Evolutionary conservation across 2,113 vertebrate species (phyloP), one percentile per base, ranked within the genome.

Genomic region (Eupsittula cactorum): DNA sequence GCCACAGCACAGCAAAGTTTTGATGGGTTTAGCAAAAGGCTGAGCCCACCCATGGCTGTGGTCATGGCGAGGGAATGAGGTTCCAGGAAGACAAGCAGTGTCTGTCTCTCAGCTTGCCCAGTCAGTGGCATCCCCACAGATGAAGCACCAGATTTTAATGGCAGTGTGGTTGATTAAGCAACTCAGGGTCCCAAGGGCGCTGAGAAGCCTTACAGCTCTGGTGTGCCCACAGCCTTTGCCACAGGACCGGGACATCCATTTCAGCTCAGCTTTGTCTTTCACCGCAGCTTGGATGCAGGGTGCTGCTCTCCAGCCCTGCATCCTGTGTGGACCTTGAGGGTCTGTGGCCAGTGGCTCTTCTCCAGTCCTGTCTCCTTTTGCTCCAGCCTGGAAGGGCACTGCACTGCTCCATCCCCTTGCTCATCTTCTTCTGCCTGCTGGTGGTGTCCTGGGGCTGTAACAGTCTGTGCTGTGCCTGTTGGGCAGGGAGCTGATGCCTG

Each of bases 221-320:
- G 19, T 6, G 46, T 91, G 17, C 17, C 11, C 7, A 1, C 7
- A 23, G 13, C 5, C 19, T 6, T 37, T 53, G 75, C 70, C n/a
- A 1, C 7, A 31, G 63, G 64, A n/a, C 64, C 55, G 0, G 0
- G 44, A 28, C 50, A 29, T 25, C 1, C 13, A 1, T 24, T 27
- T 21, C 4, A 47, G 29, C 37, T 63, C 47, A 78, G 21, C 21
- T 21, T 59, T 59, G 57, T 35, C 57, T n/a, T n/a, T 59, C 21
- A 24, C 21, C 2, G 4, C 57, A 59, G 57, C 9, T 59, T 59
- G 57, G 57, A 10, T 35, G 13, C 21, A 35, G 33, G 35, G 12
- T 41, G 68, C 78, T 67, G 78, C 28, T n/a, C 60, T 21, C 37
- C n/a, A 63, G 52, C 28, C 18, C 33, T 4, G 11, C 19, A 3